These are phyloP conservation scores for Xestia xanthographa DNA, from an alignment of 2,888 invertebrate genomes.

Conservation along the genomic window DNA sequence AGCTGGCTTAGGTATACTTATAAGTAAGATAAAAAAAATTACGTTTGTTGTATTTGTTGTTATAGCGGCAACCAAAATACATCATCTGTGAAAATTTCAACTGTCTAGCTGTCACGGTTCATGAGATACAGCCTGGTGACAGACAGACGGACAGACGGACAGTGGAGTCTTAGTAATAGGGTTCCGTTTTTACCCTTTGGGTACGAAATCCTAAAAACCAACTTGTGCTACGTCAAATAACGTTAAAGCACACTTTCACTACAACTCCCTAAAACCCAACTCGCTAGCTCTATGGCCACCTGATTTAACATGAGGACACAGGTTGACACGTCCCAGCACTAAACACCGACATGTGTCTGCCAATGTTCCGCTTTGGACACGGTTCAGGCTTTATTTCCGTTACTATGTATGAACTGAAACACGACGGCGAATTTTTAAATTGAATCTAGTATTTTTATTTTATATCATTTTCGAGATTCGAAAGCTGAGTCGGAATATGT, in stretches of 20 bases:
- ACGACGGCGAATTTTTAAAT: conserved; percentile 70
- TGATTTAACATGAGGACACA: conserved; percentile 59
- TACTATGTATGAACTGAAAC: conserved; percentile 68
- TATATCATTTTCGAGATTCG: conserved; percentile 46
- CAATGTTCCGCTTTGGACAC: conserved; percentile 69
- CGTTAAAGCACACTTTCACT: not conserved
- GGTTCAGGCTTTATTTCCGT: conserved; percentile 75
- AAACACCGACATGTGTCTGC: conserved; percentile 72
- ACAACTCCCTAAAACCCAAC: not conserved
- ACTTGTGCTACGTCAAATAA: too few species aligned
- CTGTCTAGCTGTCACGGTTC: too few species aligned
- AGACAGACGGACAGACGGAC: too few species aligned
- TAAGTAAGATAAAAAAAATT: too few species aligned
- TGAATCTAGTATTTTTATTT: conserved; percentile 64
- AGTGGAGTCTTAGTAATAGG: too few species aligned
- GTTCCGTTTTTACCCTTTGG: too few species aligned
- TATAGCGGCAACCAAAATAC: too few species aligned
- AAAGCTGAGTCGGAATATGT: conserved; percentile 17
- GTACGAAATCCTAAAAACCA: too few species aligned
- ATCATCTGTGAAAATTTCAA: too few species aligned
- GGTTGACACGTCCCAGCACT: conserved; percentile 68
- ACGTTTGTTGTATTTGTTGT: too few species aligned
- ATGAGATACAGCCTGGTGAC: too few species aligned
- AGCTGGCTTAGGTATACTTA: not conserved
- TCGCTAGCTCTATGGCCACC: conserved; percentile 41